Percentiles rank a stretch among this genome's conserved stretches.
phyloP scores from a whole-genome alignment of 2,888 invertebrate genomes.

The Proisotoma minuta region DNA sequence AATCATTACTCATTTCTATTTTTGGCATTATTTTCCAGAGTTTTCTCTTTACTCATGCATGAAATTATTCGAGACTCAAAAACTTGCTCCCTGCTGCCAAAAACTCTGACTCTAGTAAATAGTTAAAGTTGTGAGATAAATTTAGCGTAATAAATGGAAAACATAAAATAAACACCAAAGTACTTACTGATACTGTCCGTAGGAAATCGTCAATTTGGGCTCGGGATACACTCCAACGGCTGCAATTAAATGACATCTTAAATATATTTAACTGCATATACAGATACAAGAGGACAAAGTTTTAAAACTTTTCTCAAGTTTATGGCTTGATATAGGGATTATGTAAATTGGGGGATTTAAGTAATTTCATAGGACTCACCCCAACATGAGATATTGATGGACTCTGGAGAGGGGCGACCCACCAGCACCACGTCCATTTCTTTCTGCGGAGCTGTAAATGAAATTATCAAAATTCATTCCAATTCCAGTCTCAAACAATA shows the following conservation, averaged over 20 bases:
- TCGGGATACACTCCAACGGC: conserved; percentile 39
- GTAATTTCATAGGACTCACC: conserved; percentile 27
- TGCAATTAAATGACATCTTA: conserved; percentile 8
- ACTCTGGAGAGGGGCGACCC: conserved; percentile 26
- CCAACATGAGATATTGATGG: conserved; percentile 40
- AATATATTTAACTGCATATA: too few species aligned
- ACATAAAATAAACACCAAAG: neutral
- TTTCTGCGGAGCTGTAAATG: conserved; percentile 28
- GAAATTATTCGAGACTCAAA: conserved; percentile 4
- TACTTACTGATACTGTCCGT: conserved; percentile 28
- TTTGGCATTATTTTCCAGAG: neutral
- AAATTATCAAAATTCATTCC: conserved; percentile 2
- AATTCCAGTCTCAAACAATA: too few species aligned
- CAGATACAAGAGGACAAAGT: too few species aligned
- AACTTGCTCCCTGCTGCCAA: neutral
- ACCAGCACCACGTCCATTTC: conserved; percentile 28
- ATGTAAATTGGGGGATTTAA: too few species aligned
- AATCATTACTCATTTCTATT: conserved; percentile 4
- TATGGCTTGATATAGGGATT: too few species aligned
- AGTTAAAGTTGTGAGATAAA: neutral
- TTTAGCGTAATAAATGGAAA: neutral
- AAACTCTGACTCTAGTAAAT: neutral
- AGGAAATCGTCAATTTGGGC: conserved; percentile 32
- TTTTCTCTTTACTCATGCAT: neutral
- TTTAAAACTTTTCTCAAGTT: too few species aligned